Evolutionary conservation across 1,140 invertebrate species (phyloP), one percentile per base, ranked within the genome.

Genomic region (Zaprionus lachaisei): DNA sequence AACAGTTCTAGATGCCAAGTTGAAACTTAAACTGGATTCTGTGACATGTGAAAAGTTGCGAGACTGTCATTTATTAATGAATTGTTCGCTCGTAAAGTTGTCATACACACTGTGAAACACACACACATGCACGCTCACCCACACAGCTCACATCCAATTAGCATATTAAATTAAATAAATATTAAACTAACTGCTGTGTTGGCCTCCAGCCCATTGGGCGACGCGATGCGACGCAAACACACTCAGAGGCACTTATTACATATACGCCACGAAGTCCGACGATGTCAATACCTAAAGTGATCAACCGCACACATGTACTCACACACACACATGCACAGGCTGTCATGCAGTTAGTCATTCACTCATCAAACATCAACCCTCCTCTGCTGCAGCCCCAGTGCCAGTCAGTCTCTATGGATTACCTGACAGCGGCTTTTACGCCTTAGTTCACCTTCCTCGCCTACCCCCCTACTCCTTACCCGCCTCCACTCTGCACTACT

Each of bases 101-200:
- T 22, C 61, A 17, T 51, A 69, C 34, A 47, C 31, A 41, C 20
- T 7, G 28, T 6, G 26, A 26, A 1, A 26, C 49, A 61, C 72
- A 70, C 58, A 67, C 56, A 75, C 34, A 65, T 63, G 41, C 54
- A 55, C 65, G 57, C 67, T 58, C 54, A 70, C 78, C 73, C 77
- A 75, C 54, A 34, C 72, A 83, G 79, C 91, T 91, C 83, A 80
- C 83, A 91, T 91, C 87, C 87, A 91, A 91, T 91, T 91, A 91
- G 83, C 87, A 91, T 91, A 91, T 91, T 91, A 91, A 91, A 91
- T 91, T 91, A 91, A 87, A 91, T 91, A 84, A 91, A 91, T 91
- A 91, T 91, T 91, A 91, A 91, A 91, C 80, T 82, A 91, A 91
- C 81, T 91, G 85, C 81, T 78, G 58, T 31, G 58, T 28, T 60